phyloP scores from a whole-genome alignment of 2,888 invertebrate genomes.

The Podabrus alpinus region DNA sequence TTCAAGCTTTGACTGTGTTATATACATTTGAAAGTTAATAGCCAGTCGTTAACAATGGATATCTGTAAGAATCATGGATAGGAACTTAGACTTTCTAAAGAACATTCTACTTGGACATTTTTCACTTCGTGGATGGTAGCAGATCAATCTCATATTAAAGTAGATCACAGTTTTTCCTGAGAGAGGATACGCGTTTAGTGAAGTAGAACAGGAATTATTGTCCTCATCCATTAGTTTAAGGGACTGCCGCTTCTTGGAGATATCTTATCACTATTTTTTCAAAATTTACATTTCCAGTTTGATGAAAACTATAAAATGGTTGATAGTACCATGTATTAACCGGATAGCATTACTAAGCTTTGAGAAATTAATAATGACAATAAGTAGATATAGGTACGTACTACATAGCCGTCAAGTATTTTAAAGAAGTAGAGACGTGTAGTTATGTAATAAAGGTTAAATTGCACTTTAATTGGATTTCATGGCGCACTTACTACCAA shows the following conservation, averaged over 20 bases:
- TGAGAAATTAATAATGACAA: not conserved
- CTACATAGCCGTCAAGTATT: not conserved
- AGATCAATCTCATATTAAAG: too few relatives aligned
- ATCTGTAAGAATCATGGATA: not conserved
- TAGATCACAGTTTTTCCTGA: too few relatives aligned
- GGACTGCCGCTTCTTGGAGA: too few relatives aligned
- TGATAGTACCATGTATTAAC: not conserved
- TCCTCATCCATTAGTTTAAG: too few relatives aligned
- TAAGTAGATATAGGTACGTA: too few relatives aligned
- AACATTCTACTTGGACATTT: not conserved
- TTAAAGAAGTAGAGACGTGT: not conserved
- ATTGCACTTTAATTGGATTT: conserved; percentile 24
- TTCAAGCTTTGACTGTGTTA: not conserved
- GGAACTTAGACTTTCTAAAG: not conserved
- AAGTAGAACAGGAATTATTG: too few relatives aligned
- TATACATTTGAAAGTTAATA: not conserved
- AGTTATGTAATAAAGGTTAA: not conserved
- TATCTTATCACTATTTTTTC: too few relatives aligned
- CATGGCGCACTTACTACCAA: conserved; percentile 9
- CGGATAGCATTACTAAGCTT: too few relatives aligned
- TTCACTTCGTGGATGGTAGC: too few relatives aligned
- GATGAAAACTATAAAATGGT: not conserved
- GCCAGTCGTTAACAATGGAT: not conserved
- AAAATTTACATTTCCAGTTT: not conserved
- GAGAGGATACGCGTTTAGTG: too few relatives aligned